Evolutionary conservation across 1,140 invertebrate genomes (phyloP).

Genomic region (Drosophila ficusphila): DNA sequence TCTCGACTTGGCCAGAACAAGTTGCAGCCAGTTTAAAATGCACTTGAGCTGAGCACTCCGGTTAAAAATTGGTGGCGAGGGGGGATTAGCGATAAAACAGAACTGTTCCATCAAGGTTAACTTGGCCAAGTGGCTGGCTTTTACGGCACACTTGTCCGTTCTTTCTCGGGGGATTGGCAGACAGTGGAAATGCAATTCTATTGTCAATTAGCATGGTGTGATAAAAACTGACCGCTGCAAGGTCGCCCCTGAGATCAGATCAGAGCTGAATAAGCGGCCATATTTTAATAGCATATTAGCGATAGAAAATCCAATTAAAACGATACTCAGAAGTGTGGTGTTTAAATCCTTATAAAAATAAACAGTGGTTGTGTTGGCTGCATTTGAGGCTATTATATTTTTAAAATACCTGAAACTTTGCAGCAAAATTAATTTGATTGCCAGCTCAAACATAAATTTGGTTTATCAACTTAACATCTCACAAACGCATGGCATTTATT

Average conservation of each 20-base stretch:
- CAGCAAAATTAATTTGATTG: no score
- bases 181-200: conserved; percentile 26
- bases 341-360: no score
- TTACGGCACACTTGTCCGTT: conserved; percentile 55
- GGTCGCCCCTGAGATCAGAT: conserved; percentile 11
- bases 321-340: neutral
- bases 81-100: conserved; percentile 15
- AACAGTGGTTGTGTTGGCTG: no score
- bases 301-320: conserved; percentile 23
- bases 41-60: conserved; percentile 56
- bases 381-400: no score
- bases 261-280: conserved; percentile 1
- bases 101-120: conserved; percentile 66
- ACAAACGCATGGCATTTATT: no score
- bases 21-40: conserved; percentile 58
- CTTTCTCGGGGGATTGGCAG: conserved; percentile 38
- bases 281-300: conserved; percentile 45
- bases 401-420: neutral
- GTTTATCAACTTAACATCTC: no score
- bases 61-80: conserved; percentile 12
- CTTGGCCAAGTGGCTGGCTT: conserved; percentile 56
- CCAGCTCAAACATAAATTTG: no score
- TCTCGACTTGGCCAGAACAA: conserved; percentile 47
- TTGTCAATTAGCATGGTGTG: conserved; percentile 36
- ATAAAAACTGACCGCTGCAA: conserved; percentile 35